Percentiles rank a stretch among this genome's conserved stretches.
Evolutionary conservation across 2,797 vertebrate genomes (phyloP).

Genomic region (Macropus fuliginosus): DNA sequence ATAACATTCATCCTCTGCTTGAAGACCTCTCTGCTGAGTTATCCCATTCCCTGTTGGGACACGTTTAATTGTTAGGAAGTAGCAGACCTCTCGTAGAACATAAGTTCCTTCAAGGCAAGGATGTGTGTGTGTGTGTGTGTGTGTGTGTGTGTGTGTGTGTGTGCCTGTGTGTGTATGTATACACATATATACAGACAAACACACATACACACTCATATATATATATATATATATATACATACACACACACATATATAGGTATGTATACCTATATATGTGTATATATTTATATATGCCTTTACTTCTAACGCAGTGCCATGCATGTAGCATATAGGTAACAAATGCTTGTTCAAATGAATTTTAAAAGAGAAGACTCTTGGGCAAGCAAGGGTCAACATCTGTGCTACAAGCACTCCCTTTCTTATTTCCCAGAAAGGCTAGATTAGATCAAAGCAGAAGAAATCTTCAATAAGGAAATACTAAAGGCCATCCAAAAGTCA

Average conservation of each 20-base stretch:
- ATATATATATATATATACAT: not conserved
- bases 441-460: not conserved
- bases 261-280: not conserved
- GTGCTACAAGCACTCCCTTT: not conserved
- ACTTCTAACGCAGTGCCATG: not conserved
- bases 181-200: too few species aligned
- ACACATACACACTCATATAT: too few species aligned
- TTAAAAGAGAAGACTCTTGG: slow-evolving; percentile 19
- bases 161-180: too few species aligned
- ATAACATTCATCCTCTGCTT: too few species aligned
- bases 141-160: too few species aligned
- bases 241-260: too few species aligned
- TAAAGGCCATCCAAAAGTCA: not conserved
- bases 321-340: not conserved
- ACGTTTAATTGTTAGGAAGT: not conserved
- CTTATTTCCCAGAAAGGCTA: slow-evolving; percentile 12
- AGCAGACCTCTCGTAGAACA: not conserved
- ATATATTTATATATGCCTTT: not conserved
- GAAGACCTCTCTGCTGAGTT: not conserved
- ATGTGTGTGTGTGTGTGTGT: too few species aligned
- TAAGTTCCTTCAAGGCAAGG: not conserved
- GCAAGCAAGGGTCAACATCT: not conserved
- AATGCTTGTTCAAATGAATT: not conserved
- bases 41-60: not conserved
- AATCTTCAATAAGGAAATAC: slow-evolving; percentile 5